Evolutionary conservation across 92 coral and sea anemone genomes (phyloP), one percentile per base, ranked within the genome.

Genomic region (Paragorgia papillata): DNA sequence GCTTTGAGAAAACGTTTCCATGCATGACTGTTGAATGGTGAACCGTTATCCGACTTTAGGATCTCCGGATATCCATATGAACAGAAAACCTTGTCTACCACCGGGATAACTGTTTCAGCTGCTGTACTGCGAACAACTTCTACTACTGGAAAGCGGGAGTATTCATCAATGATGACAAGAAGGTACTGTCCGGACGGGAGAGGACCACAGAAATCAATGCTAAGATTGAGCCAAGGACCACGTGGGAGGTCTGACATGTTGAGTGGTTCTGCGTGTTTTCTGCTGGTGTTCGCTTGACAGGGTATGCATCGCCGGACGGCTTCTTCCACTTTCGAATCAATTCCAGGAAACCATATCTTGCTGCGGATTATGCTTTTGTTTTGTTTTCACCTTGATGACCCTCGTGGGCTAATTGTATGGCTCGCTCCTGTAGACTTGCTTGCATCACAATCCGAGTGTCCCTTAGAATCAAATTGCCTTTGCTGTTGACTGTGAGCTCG

Each of bases 11-110:
- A 80, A 18, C 48, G 25, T 69, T 69, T 57, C 79, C 60, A 80
- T 26, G 69, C 85, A 57, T 74, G 74, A 15, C 70, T n/a, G 13
- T 75, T 40, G 69, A 82, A 75, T 8, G 82, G 82, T 2, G 87
- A 54, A 26, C 83, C 79, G 37, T 83, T 76, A 39, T 83, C 83
- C 58, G 71, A 65, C 65, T 83, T 83, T 17, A 76, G 27, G 33
- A 24, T 67, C 0, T 39, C 49, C 7, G 87, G 87, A 57, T 27
- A 50, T 9, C 83, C 73, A 66, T 64, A n/a, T 1, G 62, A 1
- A 17, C 54, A 69, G 61, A 76, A 75, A 15, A 76, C 61, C 29
- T 69, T 56, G 67, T 76, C 82, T 1, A 83, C 37, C 37, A 32
- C 24, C 15, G 35, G 81, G 48, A 82, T 51, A 34, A 74, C 63